A percentile compares a stretch with the other conserved stretches of the same genome.
Conservation (phyloP, 2,888 invertebrate species). For the Rhamphomyia laevipes region DNA sequence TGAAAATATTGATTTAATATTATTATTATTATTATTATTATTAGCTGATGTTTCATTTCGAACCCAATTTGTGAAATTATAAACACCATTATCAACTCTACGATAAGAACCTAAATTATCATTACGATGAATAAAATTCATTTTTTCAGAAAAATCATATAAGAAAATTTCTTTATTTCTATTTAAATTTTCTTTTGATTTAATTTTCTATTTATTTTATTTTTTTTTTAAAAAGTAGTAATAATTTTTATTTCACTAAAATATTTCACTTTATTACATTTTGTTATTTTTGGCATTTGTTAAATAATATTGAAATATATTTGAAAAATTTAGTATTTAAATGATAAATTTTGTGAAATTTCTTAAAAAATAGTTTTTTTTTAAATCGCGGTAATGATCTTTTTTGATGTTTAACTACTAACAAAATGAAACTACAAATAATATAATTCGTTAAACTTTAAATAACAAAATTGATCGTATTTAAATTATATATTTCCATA, state of each 20-base stretch:
- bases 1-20: background rate
- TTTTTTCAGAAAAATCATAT: slow-evolving; percentile 18
- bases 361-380: no score
- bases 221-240: slow-evolving; percentile 8
- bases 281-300: slow-evolving; percentile 25
- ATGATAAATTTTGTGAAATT: no score
- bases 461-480: no score
- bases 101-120: slow-evolving; percentile 31
- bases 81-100: slow-evolving; percentile 22
- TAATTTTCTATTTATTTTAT: background rate
- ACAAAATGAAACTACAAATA: no score
- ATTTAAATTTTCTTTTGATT: background rate
- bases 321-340: no score
- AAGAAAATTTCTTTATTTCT: background rate
- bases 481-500: no score
- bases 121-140: slow-evolving; percentile 33
- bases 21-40: no score
- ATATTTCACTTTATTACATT: slow-evolving; percentile 27
- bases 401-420: no score
- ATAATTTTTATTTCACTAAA: slow-evolving; percentile 30
- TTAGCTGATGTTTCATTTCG: slow-evolving; percentile 1
- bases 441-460: no score
- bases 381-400: no score
- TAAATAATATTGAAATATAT: slow-evolving; percentile 2
- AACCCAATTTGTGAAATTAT: slow-evolving; percentile 5